phyloP scores from a whole-genome alignment of 2,113 vertebrate genomes.

The Sebastes fasciatus region DNA sequence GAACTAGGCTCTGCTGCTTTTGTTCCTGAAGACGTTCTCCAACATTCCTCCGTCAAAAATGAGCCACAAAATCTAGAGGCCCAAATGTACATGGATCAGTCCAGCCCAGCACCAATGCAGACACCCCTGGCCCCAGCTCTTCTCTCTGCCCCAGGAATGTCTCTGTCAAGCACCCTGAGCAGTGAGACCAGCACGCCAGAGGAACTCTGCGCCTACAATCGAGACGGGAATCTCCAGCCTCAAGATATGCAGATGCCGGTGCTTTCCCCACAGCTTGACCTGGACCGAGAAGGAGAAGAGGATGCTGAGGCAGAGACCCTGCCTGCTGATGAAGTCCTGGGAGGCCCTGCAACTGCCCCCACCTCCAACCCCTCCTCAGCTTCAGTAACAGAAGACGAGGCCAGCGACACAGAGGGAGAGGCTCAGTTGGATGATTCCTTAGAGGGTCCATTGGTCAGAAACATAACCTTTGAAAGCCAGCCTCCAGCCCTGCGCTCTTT shows the following conservation, averaged over 20 bases:
- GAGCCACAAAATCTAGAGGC: constrained; percentile 23
- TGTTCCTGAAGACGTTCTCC: constrained; percentile 20
- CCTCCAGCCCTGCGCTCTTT: constrained; percentile 61
- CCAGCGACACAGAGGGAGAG: constrained; percentile 83
- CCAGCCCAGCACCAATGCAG: constrained; percentile 18
- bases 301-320: constrained; percentile 75
- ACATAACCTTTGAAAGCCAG: constrained; percentile 51
- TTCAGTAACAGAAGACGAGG: constrained; percentile 83
- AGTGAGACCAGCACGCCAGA: constrained; percentile 86
- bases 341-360: constrained; percentile 72
- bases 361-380: constrained; percentile 78
- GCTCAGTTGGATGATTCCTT: constrained; percentile 76
- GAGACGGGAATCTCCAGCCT: constrained; percentile 67
- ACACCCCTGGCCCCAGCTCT: constrained; percentile 1
- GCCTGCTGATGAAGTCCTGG: constrained; percentile 79
- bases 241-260: constrained; percentile 11
- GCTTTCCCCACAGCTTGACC: constrained; percentile 62
- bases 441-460: constrained; percentile 8
- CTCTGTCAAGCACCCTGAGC: constrained; percentile 83
- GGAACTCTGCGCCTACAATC: constrained; percentile 81
- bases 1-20: constrained; percentile 53
- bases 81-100: constrained; percentile 20
- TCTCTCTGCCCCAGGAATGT: constrained; percentile 60
- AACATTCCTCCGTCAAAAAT: constrained; percentile 20
- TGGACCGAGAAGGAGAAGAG: constrained; percentile 68